Evolutionary conservation across 2,888 invertebrate genomes (phyloP).

Genomic region (Harpagoxenus sublaevis): DNA sequence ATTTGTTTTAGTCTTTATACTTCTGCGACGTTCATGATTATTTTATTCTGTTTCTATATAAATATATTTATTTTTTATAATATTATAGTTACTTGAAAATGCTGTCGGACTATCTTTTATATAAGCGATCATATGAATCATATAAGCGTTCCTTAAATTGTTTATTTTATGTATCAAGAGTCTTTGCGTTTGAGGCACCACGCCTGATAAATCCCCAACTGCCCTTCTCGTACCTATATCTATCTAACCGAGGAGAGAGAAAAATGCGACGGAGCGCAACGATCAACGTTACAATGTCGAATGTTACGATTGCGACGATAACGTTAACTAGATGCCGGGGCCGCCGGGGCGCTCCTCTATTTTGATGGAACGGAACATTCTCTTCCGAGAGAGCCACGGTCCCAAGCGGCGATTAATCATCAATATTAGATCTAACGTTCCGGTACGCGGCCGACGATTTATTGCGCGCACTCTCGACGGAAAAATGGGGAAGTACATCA

Average conservation of each 20-base stretch:
- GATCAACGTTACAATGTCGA: conserved; percentile 42
- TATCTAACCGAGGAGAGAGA: conserved; percentile 27
- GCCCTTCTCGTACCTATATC: conserved; percentile 42
- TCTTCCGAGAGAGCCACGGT: conserved; percentile 35
- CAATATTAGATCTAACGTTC: conserved; percentile 56
- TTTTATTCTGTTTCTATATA: background rate
- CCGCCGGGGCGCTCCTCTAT: conserved; percentile 43
- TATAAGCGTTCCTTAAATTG: background rate
- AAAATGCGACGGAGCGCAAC: conserved; percentile 42
- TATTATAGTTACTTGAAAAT: background rate
- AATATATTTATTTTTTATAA: conserved; percentile 2
- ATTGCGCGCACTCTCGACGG: conserved; percentile 13
- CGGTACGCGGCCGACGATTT: conserved; percentile 34
- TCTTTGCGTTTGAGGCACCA: background rate
- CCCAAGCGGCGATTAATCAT: conserved; percentile 56
- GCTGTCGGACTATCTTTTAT: background rate
- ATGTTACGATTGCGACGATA: conserved; percentile 61
- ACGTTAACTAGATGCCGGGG: conserved; percentile 50
- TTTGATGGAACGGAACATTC: conserved; percentile 54
- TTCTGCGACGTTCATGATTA: background rate
- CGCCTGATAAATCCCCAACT: conserved; percentile 26
- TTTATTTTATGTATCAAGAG: background rate
- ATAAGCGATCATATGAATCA: background rate
- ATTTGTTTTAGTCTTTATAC: background rate
- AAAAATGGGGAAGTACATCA: background rate